Conservation (phyloP, 2,888 invertebrate genomes). For the Eupithecia subumbrata region DNA sequence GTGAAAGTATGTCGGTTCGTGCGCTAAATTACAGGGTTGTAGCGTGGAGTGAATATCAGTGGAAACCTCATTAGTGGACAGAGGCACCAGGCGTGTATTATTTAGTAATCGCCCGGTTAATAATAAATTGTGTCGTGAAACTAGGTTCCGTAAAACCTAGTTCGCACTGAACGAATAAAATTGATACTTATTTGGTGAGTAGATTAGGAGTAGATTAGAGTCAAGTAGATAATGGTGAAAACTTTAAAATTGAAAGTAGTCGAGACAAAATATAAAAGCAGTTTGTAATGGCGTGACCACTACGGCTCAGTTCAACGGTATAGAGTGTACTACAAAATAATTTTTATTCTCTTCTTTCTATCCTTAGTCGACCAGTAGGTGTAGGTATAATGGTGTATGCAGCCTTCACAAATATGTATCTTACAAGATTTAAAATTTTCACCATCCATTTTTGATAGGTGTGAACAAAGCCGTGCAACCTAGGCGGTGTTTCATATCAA, state of each 20-base stretch:
- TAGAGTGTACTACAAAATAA: too few relatives aligned
- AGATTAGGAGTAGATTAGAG: background rate
- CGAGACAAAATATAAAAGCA: background rate
- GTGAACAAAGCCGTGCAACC: too few relatives aligned
- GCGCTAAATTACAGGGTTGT: background rate
- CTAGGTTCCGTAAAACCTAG: background rate
- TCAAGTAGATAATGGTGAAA: background rate
- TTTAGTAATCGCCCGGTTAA: background rate
- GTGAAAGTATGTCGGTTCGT: conserved; percentile 1
- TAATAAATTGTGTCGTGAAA: background rate
- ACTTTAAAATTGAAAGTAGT: background rate
- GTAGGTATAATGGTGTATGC: too few relatives aligned
- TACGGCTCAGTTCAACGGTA: too few relatives aligned
- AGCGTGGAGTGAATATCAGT: conserved; percentile 3
- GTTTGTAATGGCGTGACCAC: background rate
- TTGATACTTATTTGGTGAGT: background rate
- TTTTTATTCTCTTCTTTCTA: too few relatives aligned
- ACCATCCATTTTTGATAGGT: too few relatives aligned
- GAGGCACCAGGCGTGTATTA: background rate
- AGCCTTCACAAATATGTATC: too few relatives aligned
- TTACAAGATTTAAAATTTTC: too few relatives aligned
- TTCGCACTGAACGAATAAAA: background rate
- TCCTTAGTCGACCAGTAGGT: too few relatives aligned
- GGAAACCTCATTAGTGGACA: conserved; percentile 4
- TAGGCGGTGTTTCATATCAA: too few relatives aligned